Evolutionary conservation across 1,140 invertebrate species (phyloP).

Genomic region (Drosophila santomea): DNA sequence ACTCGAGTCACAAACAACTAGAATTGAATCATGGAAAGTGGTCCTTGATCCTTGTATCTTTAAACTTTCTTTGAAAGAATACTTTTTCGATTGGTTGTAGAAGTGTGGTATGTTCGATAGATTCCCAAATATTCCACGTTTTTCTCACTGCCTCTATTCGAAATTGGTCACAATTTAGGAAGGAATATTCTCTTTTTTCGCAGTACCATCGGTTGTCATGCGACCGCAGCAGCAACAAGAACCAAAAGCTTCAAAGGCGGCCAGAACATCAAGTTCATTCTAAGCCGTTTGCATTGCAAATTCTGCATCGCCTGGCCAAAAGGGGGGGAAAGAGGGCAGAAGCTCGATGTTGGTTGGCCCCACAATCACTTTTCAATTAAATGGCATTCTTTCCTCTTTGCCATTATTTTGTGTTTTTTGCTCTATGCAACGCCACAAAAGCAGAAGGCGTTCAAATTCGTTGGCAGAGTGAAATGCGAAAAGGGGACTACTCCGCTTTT

Average conservation of each 20-base stretch:
- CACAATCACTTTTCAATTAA: conserved; percentile 71
- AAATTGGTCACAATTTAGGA: conserved; percentile 1
- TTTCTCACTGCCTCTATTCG: background rate
- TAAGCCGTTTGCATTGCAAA: conserved; percentile 59
- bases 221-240: conserved; percentile 24
- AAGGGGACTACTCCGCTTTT: conserved; percentile 11
- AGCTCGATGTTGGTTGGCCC: conserved; percentile 21
- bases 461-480: too few species aligned
- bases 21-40: too few species aligned
- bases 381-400: conserved; percentile 42
- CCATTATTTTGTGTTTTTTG: conserved; percentile 41
- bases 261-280: conserved; percentile 38
- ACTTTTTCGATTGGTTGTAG: too few species aligned
- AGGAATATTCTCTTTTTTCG: conserved; percentile 4
- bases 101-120: background rate
- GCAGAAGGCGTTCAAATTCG: conserved; percentile 17
- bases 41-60: too few species aligned
- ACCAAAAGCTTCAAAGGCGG: conserved; percentile 34
- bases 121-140: background rate
- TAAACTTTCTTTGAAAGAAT: too few species aligned
- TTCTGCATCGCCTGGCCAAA: conserved; percentile 25
- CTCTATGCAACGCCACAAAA: conserved; percentile 11
- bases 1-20: too few species aligned
- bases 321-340: background rate
- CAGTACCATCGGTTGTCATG: conserved; percentile 18